Conservation (phyloP, 2,888 invertebrate species). For the Acholoe squamosa region DNA sequence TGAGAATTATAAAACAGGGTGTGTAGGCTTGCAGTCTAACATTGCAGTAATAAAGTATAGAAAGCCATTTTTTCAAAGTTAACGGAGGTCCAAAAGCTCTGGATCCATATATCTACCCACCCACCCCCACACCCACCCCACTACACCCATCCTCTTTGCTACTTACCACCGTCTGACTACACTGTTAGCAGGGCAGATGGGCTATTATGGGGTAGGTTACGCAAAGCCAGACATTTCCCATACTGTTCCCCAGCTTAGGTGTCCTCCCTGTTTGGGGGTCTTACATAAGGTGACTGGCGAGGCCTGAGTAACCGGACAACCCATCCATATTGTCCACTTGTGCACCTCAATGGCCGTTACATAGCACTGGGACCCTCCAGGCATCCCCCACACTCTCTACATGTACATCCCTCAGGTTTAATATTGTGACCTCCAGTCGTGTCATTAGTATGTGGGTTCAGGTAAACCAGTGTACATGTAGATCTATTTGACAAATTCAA, state of each 20-base stretch:
- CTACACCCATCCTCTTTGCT: background rate
- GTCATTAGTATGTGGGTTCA: too few relatives aligned
- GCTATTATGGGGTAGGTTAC: background rate
- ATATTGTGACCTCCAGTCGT: too few relatives aligned
- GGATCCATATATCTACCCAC: background rate
- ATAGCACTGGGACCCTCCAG: background rate
- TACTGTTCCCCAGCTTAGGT: background rate
- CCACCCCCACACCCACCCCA: background rate
- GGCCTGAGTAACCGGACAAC: background rate
- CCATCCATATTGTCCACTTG: background rate
- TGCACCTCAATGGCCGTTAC: background rate
- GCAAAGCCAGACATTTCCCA: conserved; percentile 9
- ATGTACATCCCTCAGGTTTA: background rate
- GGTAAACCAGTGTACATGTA: too few relatives aligned
- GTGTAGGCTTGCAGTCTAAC: too few relatives aligned
- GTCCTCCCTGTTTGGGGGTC: conserved; percentile 1
- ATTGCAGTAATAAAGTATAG: too few relatives aligned
- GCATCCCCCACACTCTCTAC: background rate
- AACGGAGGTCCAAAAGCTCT: too few relatives aligned
- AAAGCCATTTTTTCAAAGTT: too few relatives aligned
- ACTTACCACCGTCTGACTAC: background rate
- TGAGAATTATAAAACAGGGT: too few relatives aligned
- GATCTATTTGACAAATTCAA: too few relatives aligned
- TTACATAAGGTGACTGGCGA: background rate
- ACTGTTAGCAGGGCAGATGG: conserved; percentile 18